These are phyloP conservation scores for Anoplius nigerrimus DNA, from an alignment of 2,888 invertebrate species.

Conservation along the genomic window DNA sequence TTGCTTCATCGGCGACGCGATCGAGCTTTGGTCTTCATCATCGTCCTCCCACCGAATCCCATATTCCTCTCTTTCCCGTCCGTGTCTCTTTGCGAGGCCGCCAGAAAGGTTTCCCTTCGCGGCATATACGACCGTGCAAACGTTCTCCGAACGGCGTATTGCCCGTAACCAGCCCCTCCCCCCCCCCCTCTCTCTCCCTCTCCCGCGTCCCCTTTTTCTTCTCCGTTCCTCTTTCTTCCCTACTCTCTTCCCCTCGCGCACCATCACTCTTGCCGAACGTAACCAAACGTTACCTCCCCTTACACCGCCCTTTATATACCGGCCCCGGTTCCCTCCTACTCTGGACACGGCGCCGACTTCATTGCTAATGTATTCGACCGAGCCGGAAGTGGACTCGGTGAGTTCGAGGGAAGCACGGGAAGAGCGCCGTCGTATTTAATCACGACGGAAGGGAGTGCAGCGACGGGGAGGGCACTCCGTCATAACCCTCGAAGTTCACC, in stretches of 20 bases:
- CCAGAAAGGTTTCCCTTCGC: no score
- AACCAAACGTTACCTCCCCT: neutral
- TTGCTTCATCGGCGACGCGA: slow-evolving; percentile 38
- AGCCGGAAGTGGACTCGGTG: slow-evolving; percentile 10
- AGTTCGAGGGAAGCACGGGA: slow-evolving; percentile 7
- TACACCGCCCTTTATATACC: neutral
- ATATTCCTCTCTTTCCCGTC: no score
- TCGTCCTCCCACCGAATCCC: no score
- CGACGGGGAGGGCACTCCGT: neutral
- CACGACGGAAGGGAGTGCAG: slow-evolving; percentile 9
- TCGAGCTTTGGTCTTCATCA: no score
- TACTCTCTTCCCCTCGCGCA: neutral
- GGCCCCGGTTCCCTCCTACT: neutral
- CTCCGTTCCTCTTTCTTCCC: no score
- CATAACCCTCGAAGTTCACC: slow-evolving; percentile 15
- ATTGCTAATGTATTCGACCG: slow-evolving; percentile 13
- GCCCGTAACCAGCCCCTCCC: no score
- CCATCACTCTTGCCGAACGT: neutral
- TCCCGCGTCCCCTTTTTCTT: neutral
- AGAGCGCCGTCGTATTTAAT: slow-evolving; percentile 23
- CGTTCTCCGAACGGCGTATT: no score
- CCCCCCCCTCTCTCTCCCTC: no score
- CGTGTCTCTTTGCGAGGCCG: no score
- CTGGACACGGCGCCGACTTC: slow-evolving; percentile 3
- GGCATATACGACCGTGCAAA: no score